Evolutionary conservation across 2,113 vertebrate genomes (phyloP), one percentile per base, ranked within the genome.

Genomic region (Stictonetta naevosa): DNA sequence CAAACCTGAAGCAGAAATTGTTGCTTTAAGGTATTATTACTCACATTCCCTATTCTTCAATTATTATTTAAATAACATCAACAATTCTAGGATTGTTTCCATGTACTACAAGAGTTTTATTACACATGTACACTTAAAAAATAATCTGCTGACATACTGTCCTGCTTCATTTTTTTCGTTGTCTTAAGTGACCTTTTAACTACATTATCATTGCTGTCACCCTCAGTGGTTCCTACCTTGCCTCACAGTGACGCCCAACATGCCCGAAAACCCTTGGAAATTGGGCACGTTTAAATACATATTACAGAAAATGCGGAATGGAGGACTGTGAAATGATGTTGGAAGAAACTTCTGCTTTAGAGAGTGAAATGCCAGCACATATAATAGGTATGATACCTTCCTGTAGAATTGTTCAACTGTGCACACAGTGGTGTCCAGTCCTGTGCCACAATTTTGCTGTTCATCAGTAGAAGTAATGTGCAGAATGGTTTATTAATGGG

Each of bases 231-330:
- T 92, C 86, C 80, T 83, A 83, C 36, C 44, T 95, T 97, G 91
- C 96, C 91, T 93, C 76, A 90, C 20, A 95, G 85, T 69, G 63
- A 92, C 40, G 93, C 53, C 16, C 55, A 90, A 90, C 58, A 83
- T 82, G 58, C 75, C 21, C 69, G 34, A 96, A 96, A 95, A 88
- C 60, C 53, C 63, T 93, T 94, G 90, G 86, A 95, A 96, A 86
- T 52, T n/a, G 86, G 42, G 29, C 52, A 82, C 25, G 23, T 40
- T 66, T 66, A 33, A 91, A 82, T 71, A 53, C 0, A 0, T 7
- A 8, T 18, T 53, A 29, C 6, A 78, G 17, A 82, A 63, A 78
- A 82, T 2, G 66, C 22, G 8, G 11, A 71, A 23, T 4, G 6
- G 11, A 66, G 6, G 4, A 53, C 25, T 74, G 17, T 52, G 33